Conservation (phyloP, 2,888 invertebrate genomes). For the Eledona agricola region DNA sequence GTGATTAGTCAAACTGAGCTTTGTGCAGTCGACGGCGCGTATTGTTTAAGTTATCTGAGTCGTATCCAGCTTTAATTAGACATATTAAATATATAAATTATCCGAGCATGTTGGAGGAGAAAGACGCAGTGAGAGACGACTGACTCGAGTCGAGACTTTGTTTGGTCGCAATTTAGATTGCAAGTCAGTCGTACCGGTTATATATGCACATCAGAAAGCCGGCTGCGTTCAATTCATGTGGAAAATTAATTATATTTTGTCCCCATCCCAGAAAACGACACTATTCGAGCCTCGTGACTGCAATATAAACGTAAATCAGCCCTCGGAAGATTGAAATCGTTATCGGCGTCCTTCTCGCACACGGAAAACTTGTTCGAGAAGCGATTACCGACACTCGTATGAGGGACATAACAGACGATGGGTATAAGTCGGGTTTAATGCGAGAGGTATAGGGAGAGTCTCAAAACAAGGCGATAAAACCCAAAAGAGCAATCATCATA, state of each 20-base stretch:
- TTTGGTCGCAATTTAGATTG: constrained; percentile 33
- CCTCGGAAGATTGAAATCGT: constrained; percentile 8
- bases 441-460: constrained; percentile 18
- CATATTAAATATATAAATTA: constrained; percentile 22
- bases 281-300: constrained; percentile 43
- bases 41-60: constrained; percentile 24
- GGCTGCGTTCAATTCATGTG: constrained; percentile 28
- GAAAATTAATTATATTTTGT: constrained; percentile 37
- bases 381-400: constrained; percentile 14
- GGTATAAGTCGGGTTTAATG: constrained; percentile 25
- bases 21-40: no score
- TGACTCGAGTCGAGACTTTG: constrained; percentile 15
- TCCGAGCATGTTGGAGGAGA: constrained; percentile 16
- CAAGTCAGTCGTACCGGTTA: constrained; percentile 39
- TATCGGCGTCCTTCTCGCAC: neutral
- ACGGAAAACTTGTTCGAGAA: constrained; percentile 1
- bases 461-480: constrained; percentile 35
- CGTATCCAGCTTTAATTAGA: constrained; percentile 26
- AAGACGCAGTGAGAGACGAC: constrained; percentile 2
- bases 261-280: constrained; percentile 40
- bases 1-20: no score
- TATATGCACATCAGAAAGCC: constrained; percentile 41
- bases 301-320: constrained; percentile 40
- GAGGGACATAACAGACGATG: constrained; percentile 10
- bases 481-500: constrained; percentile 29